phyloP scores from a whole-genome alignment of 2,797 vertebrate species.

The Cyclopterus lumpus region DNA sequence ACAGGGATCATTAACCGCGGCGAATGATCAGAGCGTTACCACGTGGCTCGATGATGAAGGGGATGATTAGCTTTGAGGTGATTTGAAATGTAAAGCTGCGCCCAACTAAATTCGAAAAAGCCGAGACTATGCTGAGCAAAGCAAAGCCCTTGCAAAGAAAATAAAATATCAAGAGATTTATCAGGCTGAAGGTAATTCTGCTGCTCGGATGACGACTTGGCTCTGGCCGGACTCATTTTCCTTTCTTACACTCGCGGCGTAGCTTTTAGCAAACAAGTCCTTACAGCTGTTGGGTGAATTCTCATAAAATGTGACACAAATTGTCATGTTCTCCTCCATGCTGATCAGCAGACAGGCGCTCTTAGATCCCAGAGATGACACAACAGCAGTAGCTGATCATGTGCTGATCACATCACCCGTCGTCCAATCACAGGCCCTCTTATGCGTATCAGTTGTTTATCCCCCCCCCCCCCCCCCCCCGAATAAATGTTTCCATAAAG shows the following conservation, averaged over 20 bases:
- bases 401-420: neutral
- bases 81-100: conserved; percentile 29
- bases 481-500: neutral
- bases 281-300: neutral
- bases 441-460: neutral
- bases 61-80: conserved; percentile 44
- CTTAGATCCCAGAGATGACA: neutral
- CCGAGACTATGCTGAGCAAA: neutral
- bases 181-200: neutral
- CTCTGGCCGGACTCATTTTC: neutral
- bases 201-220: neutral
- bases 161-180: neutral
- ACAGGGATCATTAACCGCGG: conserved; percentile 72
- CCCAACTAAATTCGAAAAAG: conserved; percentile 9
- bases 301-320: neutral
- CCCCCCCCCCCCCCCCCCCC: too few relatives aligned
- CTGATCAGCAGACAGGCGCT: neutral
- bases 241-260: neutral
- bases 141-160: neutral
- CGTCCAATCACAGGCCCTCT: neutral
- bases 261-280: neutral
- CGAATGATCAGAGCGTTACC: conserved; percentile 47
- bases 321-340: neutral
- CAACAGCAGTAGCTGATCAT: neutral
- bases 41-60: conserved; percentile 29